Percentiles rank a stretch among this genome's conserved stretches.
Conservation (phyloP, 2,797 vertebrate species). For the Enteromius afrohamiltoni region DNA sequence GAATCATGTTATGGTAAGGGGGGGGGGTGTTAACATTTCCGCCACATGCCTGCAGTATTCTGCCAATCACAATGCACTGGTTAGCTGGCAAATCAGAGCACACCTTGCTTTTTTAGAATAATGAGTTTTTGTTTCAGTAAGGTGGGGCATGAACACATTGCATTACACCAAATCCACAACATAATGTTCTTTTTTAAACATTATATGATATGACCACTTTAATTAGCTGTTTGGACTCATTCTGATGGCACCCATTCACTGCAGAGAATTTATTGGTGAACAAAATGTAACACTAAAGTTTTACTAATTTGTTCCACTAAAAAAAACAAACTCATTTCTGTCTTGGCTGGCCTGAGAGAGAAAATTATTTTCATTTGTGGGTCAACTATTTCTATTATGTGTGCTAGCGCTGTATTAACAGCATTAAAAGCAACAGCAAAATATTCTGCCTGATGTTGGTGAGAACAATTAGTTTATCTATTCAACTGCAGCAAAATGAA, state of each 20-base stretch:
- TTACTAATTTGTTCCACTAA: background rate
- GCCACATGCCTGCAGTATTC: too few species aligned
- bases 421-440: slow-evolving; percentile 28
- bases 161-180: too few species aligned
- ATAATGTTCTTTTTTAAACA: too few species aligned
- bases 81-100: too few species aligned
- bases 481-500: slow-evolving; percentile 6
- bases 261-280: background rate
- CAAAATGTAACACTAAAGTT: too few species aligned
- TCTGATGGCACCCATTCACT: background rate
- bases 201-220: background rate
- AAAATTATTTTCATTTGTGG: background rate
- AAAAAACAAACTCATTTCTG: background rate
- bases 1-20: too few species aligned
- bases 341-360: background rate
- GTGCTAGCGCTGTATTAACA: slow-evolving; percentile 7
- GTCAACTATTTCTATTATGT: background rate
- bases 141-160: too few species aligned
- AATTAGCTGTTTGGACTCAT: background rate
- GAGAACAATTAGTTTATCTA: slow-evolving; percentile 9
- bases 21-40: too few species aligned
- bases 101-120: too few species aligned
- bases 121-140: too few species aligned
- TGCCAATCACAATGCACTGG: too few species aligned
- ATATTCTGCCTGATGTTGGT: slow-evolving; percentile 3